These are phyloP conservation scores for Therioaphis trifolii DNA, from an alignment of 2,888 invertebrate species.

Conservation along the genomic window DNA sequence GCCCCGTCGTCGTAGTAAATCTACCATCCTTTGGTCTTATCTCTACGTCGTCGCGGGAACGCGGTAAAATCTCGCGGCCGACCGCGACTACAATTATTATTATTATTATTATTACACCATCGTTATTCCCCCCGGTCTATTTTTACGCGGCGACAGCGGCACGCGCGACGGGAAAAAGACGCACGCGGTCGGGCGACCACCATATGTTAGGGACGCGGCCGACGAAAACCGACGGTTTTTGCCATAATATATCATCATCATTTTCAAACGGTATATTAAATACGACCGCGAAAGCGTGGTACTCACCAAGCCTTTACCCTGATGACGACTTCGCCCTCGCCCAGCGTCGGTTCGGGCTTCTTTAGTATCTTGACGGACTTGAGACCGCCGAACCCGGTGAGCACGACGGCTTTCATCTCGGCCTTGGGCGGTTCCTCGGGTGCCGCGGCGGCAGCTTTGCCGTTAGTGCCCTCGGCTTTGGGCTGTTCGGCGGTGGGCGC, in stretches of 20 bases:
- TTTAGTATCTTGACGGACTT: constrained; percentile 86
- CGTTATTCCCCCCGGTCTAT: neutral
- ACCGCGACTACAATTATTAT: no score
- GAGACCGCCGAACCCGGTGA: constrained; percentile 86
- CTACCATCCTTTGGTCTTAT: no score
- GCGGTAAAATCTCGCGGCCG: no score
- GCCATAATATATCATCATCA: no score
- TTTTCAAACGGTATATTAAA: constrained; percentile 55
- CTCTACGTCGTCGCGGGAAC: no score
- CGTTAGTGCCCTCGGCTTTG: constrained; percentile 70
- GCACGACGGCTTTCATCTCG: constrained; percentile 86
- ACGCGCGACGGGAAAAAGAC: neutral
- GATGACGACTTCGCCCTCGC: constrained; percentile 83
- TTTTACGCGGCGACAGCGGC: neutral
- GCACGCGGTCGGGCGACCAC: constrained; percentile 60
- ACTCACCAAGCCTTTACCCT: constrained; percentile 89
- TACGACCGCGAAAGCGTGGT: neutral
- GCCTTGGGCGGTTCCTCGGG: constrained; percentile 75
- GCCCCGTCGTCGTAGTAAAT: no score
- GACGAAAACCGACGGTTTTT: no score
- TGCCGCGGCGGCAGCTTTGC: constrained; percentile 64
- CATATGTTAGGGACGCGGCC: constrained; percentile 68
- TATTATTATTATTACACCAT: no score
- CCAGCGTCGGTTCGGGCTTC: constrained; percentile 80
- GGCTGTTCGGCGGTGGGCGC: constrained; percentile 68